Evolutionary conservation across 2,888 invertebrate species (phyloP), one percentile per base, ranked within the genome.

Genomic region (Macropis europaea): DNA sequence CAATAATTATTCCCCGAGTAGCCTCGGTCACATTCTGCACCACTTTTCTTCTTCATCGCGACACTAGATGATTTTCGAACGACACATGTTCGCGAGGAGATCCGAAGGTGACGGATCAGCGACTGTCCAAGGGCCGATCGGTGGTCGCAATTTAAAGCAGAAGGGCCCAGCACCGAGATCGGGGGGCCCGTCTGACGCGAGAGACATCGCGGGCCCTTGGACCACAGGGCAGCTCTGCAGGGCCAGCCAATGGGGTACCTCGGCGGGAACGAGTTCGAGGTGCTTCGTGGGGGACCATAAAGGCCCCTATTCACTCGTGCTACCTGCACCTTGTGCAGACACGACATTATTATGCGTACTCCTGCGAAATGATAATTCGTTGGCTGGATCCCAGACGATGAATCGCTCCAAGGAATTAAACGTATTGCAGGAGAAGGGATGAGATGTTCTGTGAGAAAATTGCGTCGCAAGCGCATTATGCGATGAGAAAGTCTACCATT

Each of bases 241-340:
- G 69, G 70, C 48, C 73, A 73, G 68, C 86, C 86, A 85, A 86
- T 85, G 72, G 64, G 69, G 56, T 53, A 63, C 76, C 42, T 52
- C 43, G 48, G 38, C 52, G 52, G 62, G 78, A 84, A 83, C 87
- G 79, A 77, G 85, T 83, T 85, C 81, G 66, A 59, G 68, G 61
- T 57, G 73, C 76, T 79, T 76, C 78, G 70, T 71, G 73, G 79
- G 81, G 81, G 79, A 64, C 47, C 52, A 13, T 43, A 57, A 60
- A 61, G 57, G 36, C 28, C 57, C 30, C 34, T 63, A 64, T 59
- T 67, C 47, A 38, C 57, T 28, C 42, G 11, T 50, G 61, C 52
- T 56, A 74, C 50, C 61, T 74, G 78, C 74, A 64, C 68, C 36
- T 50, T 36, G n/a, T 30, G 45, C 62, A 53, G 38, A 32, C 48